Base-by-base conservation (phyloP, 2,797 vertebrate genomes). In the Mormyrops boulengeri region DNA sequence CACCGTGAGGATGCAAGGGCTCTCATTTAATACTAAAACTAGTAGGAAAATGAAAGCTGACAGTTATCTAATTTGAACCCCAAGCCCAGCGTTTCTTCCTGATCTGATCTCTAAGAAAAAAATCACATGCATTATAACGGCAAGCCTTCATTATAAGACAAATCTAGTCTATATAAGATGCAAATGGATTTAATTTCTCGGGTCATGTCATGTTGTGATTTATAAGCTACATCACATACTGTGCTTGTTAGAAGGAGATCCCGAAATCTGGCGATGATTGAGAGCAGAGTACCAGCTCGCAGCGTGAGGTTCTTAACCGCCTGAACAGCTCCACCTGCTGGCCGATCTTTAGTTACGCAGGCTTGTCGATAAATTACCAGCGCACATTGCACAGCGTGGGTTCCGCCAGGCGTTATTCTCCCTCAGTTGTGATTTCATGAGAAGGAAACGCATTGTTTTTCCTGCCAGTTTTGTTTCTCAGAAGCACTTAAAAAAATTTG, bases 271-370 rank as follows among this genome's bases (percentile, higher is more conserved):
- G 73, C 73, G 38, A 44, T 38, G 73, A 80, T 19, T 80, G 73
- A 80, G 14, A 26, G 38, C 3, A 4, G 73, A 19, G 34, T 44
- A 80, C 17, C 38, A n/a, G 14, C 34, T 80, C 38, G 5, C 73
- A 80, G 73, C 17, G 73, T 41, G 73, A 5, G 34, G 73, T 6
- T 41, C 73, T 94, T 95, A 95, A 94, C 93, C 92, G 93, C 94
- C 94, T 94, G 90, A 93, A 93, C 94, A 95, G 95, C 95, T 94
- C 95, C 95, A 95, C 95, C 95, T 96, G 93, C 94, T 95, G 95
- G 94, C 94, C 92, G 91, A 34, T 88, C 17, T 93, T 91, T 91
- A 91, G 91, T 87, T n/a, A 4, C 14, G 60, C 62, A 52, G 44
- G 47, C 26, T 62, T 55, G 47, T 50, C 38, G 17, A 66, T 69